Evolutionary conservation across 2,888 invertebrate genomes (phyloP).

Genomic region (Neoscelio sp.): DNA sequence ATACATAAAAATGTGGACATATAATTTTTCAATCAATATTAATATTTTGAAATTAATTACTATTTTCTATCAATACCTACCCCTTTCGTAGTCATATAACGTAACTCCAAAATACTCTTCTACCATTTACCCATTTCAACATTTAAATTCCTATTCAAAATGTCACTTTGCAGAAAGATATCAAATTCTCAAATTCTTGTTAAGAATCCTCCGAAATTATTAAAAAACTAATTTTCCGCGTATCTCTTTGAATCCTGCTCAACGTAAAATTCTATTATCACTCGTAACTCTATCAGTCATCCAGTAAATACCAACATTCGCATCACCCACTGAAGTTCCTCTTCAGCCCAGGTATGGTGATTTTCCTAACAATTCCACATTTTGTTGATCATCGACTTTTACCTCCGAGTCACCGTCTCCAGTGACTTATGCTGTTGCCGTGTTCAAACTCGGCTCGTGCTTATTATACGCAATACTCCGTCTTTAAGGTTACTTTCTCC

Average conservation of each 20-base stretch:
- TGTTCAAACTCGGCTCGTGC: background rate
- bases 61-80: too few relatives aligned
- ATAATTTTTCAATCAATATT: too few relatives aligned
- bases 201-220: background rate
- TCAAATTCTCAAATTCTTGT: background rate
- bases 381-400: conserved; percentile 31
- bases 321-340: background rate
- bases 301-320: background rate
- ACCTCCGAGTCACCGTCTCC: background rate
- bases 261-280: background rate
- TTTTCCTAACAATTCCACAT: background rate
- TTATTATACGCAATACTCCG: conserved; percentile 12
- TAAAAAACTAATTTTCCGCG: too few relatives aligned
- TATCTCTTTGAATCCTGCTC: too few relatives aligned
- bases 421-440: background rate
- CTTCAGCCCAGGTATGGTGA: background rate
- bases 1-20: too few relatives aligned
- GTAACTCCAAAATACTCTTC: too few relatives aligned
- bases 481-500: conserved; percentile 24
- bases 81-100: too few relatives aligned
- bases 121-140: too few relatives aligned
- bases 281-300: background rate
- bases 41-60: too few relatives aligned
- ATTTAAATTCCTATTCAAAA: too few relatives aligned
- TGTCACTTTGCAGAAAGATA: background rate